Base-by-base conservation (phyloP, 2,888 invertebrate genomes). In the Phorcus lineatus region DNA sequence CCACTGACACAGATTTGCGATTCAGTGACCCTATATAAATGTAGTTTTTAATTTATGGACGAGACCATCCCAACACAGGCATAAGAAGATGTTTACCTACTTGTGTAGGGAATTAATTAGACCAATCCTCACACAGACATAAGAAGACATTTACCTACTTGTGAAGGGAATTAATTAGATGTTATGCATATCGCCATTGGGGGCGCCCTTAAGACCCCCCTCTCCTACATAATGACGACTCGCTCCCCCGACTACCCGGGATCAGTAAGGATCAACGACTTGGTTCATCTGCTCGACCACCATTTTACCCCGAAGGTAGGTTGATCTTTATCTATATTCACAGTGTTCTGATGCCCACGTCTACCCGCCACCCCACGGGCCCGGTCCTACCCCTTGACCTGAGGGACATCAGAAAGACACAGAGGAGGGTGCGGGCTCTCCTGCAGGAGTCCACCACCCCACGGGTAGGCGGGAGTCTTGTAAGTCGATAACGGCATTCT, bases 401-500 rank as follows among this genome's bases (percentile, higher is more conserved):
- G 22, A 16, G 70, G 52, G 79, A 79, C 40, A 47, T 81, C 62
- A 79, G 79, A 53, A 79, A 76, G 54, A 79, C 79, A 3, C 81
- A 81, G 54, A 76, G 81, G 19, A 76, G 81, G 11, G 74, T 79
- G 52, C 67, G 75, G 13, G 81, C 81, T 74, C 77, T 79, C 2
- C 76, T 81, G 3, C 57, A 67, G 11, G 57, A 24, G 7, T 54
- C 85, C 74, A 19, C 40, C 7, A 47, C 74, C 24, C 3, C 47
- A 13, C 9, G 74, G 40, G 52, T 47, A 24, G 24, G n/a, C 4
- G 24, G 52, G 2, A 11, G 16, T 19, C 24, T 52, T 16, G 74
- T 74, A 52, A 74, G 74, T 74, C 16, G n/a, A 24, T 17, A 74
- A 11, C 36, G 36, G 3, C 36, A 36, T 7, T n/a, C n/a, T n/a